Conservation (phyloP, 2,797 vertebrate species). For the Halcyon smyrnensis region DNA sequence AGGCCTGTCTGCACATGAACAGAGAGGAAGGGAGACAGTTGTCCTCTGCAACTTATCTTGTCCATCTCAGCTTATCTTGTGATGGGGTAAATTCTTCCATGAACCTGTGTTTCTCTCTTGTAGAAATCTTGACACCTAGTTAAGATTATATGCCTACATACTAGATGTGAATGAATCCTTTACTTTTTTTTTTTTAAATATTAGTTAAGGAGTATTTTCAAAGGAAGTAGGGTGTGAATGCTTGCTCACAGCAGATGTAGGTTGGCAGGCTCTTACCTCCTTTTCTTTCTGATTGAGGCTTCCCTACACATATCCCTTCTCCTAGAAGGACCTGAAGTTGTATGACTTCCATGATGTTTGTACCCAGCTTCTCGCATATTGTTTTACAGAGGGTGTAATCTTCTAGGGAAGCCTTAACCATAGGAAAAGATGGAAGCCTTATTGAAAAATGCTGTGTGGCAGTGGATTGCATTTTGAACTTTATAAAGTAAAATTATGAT, state of each 20-base stretch:
- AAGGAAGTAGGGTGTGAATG: not conserved
- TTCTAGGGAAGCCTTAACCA: not conserved
- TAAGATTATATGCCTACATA: not conserved
- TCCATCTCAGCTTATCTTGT: not conserved
- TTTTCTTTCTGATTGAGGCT: not conserved
- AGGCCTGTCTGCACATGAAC: not conserved
- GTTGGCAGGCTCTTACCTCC: not conserved
- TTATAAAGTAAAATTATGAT: not conserved
- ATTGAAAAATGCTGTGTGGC: not conserved
- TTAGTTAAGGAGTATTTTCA: not conserved
- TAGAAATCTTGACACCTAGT: not conserved
- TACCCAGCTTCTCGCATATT: not conserved
- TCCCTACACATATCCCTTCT: not conserved
- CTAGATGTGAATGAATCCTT: not conserved
- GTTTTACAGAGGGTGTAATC: not conserved
- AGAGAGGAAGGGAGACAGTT: not conserved
- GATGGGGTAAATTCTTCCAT: not conserved
- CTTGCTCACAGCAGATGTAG: not conserved
- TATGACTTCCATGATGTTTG: not conserved
- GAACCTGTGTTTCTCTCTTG: not conserved
- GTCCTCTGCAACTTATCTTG: not conserved
- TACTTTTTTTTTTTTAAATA: not conserved
- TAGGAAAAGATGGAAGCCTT: not conserved
- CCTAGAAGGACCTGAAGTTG: not conserved
- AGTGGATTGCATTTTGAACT: not conserved